These are phyloP conservation scores for Grallaria varia DNA, from an alignment of 2,113 vertebrate species.

Conservation along the genomic window DNA sequence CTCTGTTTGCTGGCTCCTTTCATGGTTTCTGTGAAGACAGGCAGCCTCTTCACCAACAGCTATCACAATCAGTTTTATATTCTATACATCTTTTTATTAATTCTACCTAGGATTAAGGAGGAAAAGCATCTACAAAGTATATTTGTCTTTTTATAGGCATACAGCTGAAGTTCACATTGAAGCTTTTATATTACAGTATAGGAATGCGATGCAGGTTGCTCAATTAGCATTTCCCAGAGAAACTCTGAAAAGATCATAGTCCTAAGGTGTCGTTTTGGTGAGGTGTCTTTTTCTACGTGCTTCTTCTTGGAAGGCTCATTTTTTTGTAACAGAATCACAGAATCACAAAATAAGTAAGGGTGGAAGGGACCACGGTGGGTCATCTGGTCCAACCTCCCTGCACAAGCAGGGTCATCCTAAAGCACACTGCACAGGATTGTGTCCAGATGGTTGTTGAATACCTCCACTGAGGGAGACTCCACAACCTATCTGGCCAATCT, in stretches of 20 bases:
- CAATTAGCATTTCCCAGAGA: neutral
- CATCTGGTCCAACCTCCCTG: neutral
- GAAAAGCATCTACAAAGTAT: neutral
- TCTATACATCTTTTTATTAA: neutral
- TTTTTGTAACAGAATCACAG: neutral
- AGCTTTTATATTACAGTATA: neutral
- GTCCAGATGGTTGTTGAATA: neutral
- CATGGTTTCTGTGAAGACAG: neutral
- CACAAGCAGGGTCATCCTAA: neutral
- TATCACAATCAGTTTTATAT: neutral
- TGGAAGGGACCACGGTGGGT: neutral
- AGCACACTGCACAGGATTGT: neutral
- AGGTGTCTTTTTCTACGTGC: neutral
- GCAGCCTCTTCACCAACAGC: neutral
- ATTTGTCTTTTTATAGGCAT: neutral
- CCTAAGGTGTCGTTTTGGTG: neutral
- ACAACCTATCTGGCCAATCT: neutral
- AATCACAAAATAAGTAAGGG: neutral
- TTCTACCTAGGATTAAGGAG: neutral
- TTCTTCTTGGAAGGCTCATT: neutral
- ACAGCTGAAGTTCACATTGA: neutral
- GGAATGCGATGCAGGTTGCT: neutral
- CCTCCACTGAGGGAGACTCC: neutral
- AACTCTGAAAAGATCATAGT: neutral
- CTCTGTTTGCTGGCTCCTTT: neutral